Evolutionary conservation across 1,140 invertebrate genomes (phyloP).

Genomic region (Zaprionus kolodkinae): DNA sequence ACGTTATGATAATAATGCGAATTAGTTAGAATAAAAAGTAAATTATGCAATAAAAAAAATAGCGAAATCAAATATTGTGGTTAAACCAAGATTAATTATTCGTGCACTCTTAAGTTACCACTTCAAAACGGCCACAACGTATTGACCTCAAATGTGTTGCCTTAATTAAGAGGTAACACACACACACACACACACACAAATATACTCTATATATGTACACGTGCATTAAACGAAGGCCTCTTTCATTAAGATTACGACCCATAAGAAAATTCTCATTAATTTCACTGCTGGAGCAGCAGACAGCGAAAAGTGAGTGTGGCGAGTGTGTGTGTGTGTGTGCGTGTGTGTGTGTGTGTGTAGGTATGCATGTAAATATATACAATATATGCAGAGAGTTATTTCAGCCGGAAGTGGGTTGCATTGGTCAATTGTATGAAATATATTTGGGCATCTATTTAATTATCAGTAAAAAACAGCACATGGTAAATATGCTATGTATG

Average conservation of each 20-base stretch:
- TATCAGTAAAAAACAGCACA: constrained; percentile 53
- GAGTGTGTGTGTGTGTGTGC: background rate
- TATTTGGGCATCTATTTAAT: constrained; percentile 68
- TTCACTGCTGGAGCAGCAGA: constrained; percentile 29
- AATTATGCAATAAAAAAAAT: background rate
- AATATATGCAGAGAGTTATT: background rate
- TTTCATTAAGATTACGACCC: constrained; percentile 53
- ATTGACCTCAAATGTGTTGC: constrained; percentile 51
- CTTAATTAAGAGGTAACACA: constrained; percentile 60
- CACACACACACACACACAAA: constrained; percentile 13
- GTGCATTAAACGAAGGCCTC: constrained; percentile 47
- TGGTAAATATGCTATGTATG: constrained; percentile 26
- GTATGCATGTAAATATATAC: background rate
- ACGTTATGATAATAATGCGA: too few relatives aligned
- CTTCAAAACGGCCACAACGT: constrained; percentile 23
- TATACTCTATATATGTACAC: constrained; percentile 5
- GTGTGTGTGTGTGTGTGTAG: background rate
- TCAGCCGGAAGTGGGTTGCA: constrained; percentile 16
- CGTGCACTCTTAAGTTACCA: background rate
- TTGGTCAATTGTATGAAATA: constrained; percentile 47
- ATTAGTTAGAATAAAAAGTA: too few relatives aligned
- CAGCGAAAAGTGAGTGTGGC: constrained; percentile 17
- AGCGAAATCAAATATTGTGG: background rate
- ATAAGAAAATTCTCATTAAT: constrained; percentile 66
- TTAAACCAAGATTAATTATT: background rate